Conservation (phyloP, 2,113 vertebrate species). For the Zootoca vivipara region DNA sequence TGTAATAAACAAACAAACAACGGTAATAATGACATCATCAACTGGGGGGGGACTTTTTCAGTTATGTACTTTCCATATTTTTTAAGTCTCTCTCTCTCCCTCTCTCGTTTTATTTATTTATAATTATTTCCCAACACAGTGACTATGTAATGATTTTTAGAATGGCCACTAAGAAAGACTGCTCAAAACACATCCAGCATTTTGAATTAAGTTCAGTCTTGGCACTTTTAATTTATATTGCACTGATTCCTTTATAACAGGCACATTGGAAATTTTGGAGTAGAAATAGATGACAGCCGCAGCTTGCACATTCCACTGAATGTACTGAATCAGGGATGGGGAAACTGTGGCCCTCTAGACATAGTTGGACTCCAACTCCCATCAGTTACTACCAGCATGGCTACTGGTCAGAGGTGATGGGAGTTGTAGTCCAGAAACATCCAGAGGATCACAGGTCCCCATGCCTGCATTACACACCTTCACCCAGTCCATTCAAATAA, state of each 20-base stretch:
- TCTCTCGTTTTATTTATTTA: too few species aligned
- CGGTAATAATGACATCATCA: background rate
- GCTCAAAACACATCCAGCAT: background rate
- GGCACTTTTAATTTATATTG: background rate
- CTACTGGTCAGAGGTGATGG: too few species aligned
- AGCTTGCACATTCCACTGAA: background rate
- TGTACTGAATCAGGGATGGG: too few species aligned
- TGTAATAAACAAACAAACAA: background rate
- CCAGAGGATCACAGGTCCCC: too few species aligned
- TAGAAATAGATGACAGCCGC: background rate
- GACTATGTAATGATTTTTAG: background rate
- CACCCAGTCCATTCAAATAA: too few species aligned
- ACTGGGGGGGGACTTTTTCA: background rate
- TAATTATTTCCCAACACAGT: background rate
- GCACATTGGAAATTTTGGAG: background rate
- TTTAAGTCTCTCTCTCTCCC: background rate
- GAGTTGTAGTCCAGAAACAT: too few species aligned
- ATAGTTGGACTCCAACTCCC: too few species aligned
- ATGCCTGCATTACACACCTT: too few species aligned
- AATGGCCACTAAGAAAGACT: background rate
- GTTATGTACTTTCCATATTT: background rate
- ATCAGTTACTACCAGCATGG: too few species aligned
- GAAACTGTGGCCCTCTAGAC: too few species aligned
- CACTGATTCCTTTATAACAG: background rate
- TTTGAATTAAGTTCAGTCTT: background rate